Percentiles rank a stretch among this genome's conserved stretches.
phyloP scores from a whole-genome alignment of 2,797 vertebrate species.

The Cynodonichthys magdalenae region DNA sequence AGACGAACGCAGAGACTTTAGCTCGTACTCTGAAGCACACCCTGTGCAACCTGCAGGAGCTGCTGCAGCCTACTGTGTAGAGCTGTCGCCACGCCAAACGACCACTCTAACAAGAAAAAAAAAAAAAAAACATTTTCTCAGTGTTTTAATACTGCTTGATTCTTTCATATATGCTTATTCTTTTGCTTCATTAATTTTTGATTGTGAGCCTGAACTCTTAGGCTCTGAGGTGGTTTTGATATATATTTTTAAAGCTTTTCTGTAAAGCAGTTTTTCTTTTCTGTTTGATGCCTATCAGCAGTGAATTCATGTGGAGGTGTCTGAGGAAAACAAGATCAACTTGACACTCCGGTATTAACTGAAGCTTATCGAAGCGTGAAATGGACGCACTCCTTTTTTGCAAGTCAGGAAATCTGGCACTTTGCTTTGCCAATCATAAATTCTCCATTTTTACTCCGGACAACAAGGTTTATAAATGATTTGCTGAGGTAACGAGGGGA shows the following conservation, averaged over 20 bases:
- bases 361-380: conserved; percentile 11
- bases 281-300: background rate
- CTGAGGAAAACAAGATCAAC: conserved; percentile 3
- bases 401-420: conserved; percentile 9
- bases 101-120: conserved; percentile 1
- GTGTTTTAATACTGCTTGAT: conserved; percentile 17
- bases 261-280: conserved; percentile 26
- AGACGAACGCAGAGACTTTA: conserved; percentile 83
- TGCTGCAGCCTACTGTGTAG: conserved; percentile 76
- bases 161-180: conserved; percentile 6
- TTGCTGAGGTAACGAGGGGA: conserved; percentile 3
- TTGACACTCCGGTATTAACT: conserved; percentile 51
- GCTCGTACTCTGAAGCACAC: conserved; percentile 76
- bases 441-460: conserved; percentile 4
- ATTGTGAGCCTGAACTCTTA: conserved; percentile 4
- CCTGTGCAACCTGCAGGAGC: conserved; percentile 77
- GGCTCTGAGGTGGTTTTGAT: conserved; percentile 34
- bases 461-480: conserved; percentile 12
- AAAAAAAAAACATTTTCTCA: background rate
- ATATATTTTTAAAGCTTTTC: conserved; percentile 33
- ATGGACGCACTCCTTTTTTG: conserved; percentile 29
- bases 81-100: conserved; percentile 14
- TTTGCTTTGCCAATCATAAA: background rate
- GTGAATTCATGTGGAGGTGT: conserved; percentile 9
- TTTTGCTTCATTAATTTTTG: conserved; percentile 10